phyloP scores from a whole-genome alignment of 2,113 vertebrate genomes.

The Tragelaphus buxtoni region DNA sequence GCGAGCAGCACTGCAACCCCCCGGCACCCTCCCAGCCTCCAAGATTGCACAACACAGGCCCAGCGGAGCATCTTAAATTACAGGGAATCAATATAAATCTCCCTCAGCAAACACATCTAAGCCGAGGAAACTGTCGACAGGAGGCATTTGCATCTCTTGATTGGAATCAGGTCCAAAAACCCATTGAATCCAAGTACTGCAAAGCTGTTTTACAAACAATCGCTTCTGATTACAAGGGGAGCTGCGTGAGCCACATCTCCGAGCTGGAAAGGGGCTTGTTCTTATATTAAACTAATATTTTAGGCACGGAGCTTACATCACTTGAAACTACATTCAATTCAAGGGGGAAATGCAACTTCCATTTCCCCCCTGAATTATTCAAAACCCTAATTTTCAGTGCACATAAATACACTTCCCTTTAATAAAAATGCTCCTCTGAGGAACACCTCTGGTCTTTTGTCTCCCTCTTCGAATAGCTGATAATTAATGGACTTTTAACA shows the following conservation, averaged over 20 bases:
- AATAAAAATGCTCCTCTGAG: constrained; percentile 11
- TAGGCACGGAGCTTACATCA: background rate
- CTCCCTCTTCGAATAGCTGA: background rate
- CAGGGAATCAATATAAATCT: constrained; percentile 25
- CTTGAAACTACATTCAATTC: background rate
- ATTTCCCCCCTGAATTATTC: constrained; percentile 22
- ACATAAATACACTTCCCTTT: constrained; percentile 11
- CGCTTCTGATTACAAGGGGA: constrained; percentile 15
- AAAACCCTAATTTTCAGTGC: constrained; percentile 36
- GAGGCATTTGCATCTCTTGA: constrained; percentile 54
- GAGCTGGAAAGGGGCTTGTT: background rate
- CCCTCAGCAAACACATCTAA: background rate
- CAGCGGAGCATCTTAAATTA: background rate
- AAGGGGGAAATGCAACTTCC: background rate
- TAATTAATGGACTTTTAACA: background rate
- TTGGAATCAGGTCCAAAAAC: constrained; percentile 11
- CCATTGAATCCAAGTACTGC: background rate
- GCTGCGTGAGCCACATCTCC: background rate
- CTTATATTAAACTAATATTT: constrained; percentile 58
- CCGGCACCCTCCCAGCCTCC: background rate
- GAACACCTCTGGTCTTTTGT: background rate
- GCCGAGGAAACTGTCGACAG: background rate
- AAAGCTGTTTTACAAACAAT: constrained; percentile 8
- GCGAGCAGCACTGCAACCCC: background rate
- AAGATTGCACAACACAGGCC: background rate